Conservation (phyloP, 2,888 invertebrate genomes). For the Drosophila silvestris region DNA sequence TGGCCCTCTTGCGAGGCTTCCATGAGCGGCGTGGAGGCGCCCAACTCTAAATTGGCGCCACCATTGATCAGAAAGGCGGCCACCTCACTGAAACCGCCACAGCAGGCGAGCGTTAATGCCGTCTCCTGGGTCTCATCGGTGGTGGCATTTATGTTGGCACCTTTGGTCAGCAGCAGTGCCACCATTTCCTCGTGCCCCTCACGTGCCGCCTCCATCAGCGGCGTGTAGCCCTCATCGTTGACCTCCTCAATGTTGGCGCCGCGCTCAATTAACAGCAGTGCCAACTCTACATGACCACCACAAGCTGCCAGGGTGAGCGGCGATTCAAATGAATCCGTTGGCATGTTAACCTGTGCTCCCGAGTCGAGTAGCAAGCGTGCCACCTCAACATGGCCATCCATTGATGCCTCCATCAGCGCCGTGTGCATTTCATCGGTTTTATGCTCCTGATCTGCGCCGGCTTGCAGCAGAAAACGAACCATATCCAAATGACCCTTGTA, state of each 20-base stretch:
- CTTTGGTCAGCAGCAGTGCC: constrained; percentile 95
- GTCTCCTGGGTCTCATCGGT: constrained; percentile 99
- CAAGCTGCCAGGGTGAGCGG: constrained; percentile 99
- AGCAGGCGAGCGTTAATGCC: constrained; percentile 96
- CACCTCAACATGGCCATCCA: constrained; percentile 99
- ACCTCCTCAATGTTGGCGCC: constrained; percentile 99
- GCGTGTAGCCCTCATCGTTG: constrained; percentile 99
- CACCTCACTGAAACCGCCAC: constrained; percentile 97
- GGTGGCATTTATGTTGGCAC: constrained; percentile 98
- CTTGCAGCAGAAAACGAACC: constrained; percentile 97
- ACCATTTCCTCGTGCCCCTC: constrained; percentile 99
- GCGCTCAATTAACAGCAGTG: constrained; percentile 96
- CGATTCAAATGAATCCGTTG: constrained; percentile 99
- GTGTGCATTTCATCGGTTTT: constrained; percentile 99
- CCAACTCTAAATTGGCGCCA: constrained; percentile 97
- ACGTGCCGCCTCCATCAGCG: constrained; percentile 99
- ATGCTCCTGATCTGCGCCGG: constrained; percentile 98
- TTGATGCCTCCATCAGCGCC: constrained; percentile 99
- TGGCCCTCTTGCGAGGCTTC: constrained; percentile 99
- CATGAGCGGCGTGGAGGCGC: constrained; percentile 98
- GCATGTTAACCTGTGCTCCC: constrained; percentile 99
- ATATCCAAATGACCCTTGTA: constrained; percentile 98
- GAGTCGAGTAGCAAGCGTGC: constrained; percentile 97
- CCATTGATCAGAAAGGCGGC: constrained; percentile 98
- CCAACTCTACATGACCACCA: constrained; percentile 99